Evolutionary conservation across 2,888 invertebrate genomes (phyloP), one percentile per base, ranked within the genome.

Genomic region (Drosophila prostipennis): DNA sequence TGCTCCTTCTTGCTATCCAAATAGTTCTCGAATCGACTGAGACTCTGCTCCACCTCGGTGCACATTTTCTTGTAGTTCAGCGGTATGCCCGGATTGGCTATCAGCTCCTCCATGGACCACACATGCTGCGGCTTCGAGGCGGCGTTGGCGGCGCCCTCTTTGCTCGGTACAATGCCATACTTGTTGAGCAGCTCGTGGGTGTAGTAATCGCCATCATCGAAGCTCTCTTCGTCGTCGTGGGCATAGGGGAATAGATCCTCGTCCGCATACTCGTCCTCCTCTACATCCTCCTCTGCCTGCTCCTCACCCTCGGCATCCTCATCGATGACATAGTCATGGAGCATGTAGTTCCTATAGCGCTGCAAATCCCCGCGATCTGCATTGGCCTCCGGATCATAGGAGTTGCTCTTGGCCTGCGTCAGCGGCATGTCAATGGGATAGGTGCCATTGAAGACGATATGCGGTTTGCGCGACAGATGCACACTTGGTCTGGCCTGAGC

Each of bases 371-470:
- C 76, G 29, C 77, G 76, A 75, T 80, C 82, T 5, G 83, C 84
- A 82, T 90, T 89, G 26, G 89, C 86, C 52, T 91, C 90, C 2
- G 90, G 82, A 72, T 91, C 90, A 46, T 90, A 90, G 26, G 61
- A 36, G 26, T 77, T 81, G 46, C 70, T 63, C 42, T 77, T 64
- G 11, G 10, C 37, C 14, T 48, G 59, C 0, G 8, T 10, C 11
- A 91, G 71, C 32, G 96, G 96, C 87, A 94, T 94, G 90, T 97
- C 97, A 77, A 97, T 97, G 5, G 97, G 97, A 93, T 94, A 97
- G 3, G 97, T 97, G 56, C 97, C 97, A 80, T 96, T 96, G 91
- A 96, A 97, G 71, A 96, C 94, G 49, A 97, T 93, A 53, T 79
- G 77, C 1, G 79, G 72, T 19, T 69, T 71, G 43, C 43, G 63